phyloP scores from a whole-genome alignment of 2,797 vertebrate species.

The Rhynchonycteris naso region DNA sequence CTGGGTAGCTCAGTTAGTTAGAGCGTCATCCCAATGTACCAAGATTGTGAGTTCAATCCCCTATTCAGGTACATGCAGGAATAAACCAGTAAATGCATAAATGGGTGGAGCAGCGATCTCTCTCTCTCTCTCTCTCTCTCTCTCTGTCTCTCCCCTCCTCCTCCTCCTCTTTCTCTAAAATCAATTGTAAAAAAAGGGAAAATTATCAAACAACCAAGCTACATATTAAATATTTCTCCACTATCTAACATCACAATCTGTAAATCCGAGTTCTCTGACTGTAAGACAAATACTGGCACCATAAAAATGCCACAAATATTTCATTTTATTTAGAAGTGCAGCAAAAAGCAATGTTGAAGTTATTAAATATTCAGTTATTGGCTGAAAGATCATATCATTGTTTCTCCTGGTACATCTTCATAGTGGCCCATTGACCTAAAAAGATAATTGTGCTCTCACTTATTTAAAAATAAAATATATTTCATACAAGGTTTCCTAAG shows the following conservation, averaged over 20 bases:
- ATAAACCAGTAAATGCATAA: too few species aligned
- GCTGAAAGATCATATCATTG: background rate
- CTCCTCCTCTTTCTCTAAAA: too few species aligned
- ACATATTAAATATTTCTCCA: background rate
- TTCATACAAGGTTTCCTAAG: background rate
- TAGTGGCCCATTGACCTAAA: background rate
- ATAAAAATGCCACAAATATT: conserved; percentile 48
- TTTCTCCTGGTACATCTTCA: background rate
- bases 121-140: too few species aligned
- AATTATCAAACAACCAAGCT: conserved; percentile 9
- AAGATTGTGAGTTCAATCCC: too few species aligned
- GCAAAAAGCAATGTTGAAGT: conserved; percentile 11
- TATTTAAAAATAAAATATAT: background rate
- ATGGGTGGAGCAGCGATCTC: too few species aligned
- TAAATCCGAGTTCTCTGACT: conserved; percentile 56
- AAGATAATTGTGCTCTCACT: background rate
- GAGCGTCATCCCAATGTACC: too few species aligned
- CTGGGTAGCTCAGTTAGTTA: too few species aligned
- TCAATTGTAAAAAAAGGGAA: background rate
- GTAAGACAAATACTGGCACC: conserved; percentile 57
- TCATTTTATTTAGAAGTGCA: background rate
- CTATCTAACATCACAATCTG: conserved; percentile 29
- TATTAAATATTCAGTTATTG: background rate
- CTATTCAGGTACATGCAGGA: too few species aligned
- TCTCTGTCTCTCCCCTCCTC: too few species aligned